These are phyloP conservation scores for Hemitrygon akajei DNA, from an alignment of 2,797 vertebrate genomes.

Conservation along the genomic window DNA sequence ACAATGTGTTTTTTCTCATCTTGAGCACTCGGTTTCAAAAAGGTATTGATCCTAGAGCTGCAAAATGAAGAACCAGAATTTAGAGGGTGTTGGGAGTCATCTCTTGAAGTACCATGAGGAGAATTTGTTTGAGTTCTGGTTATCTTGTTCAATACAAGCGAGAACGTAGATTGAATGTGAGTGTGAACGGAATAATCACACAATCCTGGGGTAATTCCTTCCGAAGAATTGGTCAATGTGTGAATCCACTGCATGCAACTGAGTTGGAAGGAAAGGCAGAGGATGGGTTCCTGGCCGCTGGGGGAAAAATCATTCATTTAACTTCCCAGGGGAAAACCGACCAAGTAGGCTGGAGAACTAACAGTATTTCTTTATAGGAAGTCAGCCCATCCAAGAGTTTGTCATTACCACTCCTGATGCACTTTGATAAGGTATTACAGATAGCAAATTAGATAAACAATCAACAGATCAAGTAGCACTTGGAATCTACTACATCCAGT, in stretches of 20 bases:
- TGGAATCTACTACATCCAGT: background rate
- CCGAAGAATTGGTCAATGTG: background rate
- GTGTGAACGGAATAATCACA: background rate
- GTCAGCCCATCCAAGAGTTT: background rate
- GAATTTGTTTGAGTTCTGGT: background rate
- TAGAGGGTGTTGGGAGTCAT: too few species aligned
- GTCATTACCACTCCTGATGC: background rate
- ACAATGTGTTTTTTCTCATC: too few species aligned
- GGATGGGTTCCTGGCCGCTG: background rate
- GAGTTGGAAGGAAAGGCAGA: background rate
- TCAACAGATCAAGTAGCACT: background rate
- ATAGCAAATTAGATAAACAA: background rate
- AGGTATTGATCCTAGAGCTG: too few species aligned
- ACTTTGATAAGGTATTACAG: background rate
- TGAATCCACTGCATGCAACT: background rate
- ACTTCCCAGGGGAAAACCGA: background rate
- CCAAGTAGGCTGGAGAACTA: background rate
- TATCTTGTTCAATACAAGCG: background rate
- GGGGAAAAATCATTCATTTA: background rate
- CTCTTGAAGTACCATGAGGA: background rate
- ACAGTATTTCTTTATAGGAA: background rate
- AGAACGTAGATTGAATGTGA: background rate
- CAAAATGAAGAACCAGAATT: too few species aligned
- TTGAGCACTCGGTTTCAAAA: too few species aligned
- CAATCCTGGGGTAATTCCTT: background rate